phyloP scores from a whole-genome alignment of 2,888 invertebrate species.

The Molanna angustata region DNA sequence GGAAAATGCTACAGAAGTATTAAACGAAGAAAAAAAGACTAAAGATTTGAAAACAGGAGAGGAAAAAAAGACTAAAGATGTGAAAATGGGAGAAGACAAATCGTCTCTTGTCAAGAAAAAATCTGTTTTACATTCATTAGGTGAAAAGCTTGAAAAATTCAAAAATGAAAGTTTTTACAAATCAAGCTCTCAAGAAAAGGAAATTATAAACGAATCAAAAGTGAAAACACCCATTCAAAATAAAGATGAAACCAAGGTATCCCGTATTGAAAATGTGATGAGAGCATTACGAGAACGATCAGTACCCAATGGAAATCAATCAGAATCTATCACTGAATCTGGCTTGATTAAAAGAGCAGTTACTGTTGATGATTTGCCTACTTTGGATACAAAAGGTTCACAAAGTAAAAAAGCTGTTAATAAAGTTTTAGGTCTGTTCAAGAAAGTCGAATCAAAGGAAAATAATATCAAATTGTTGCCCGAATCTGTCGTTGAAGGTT shows the following conservation, averaged over 20 bases:
- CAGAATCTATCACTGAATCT: constrained; percentile 59
- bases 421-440: constrained; percentile 73
- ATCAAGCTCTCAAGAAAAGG: constrained; percentile 53
- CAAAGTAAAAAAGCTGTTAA: constrained; percentile 65
- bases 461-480: constrained; percentile 37
- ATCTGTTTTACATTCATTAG: constrained; percentile 69
- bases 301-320: constrained; percentile 53
- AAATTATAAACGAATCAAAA: constrained; percentile 38
- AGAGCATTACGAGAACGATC: constrained; percentile 65
- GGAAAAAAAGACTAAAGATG: constrained; percentile 33
- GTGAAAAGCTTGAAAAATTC: constrained; percentile 73
- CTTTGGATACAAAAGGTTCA: constrained; percentile 44
- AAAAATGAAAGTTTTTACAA: constrained; percentile 53
- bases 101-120: constrained; percentile 55
- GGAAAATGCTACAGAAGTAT: constrained; percentile 36
- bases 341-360: constrained; percentile 69
- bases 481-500: constrained; percentile 23
- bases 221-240: constrained; percentile 19
- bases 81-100: constrained; percentile 18
- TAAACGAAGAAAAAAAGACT: constrained; percentile 37
- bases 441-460: constrained; percentile 65
- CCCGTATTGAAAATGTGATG: constrained; percentile 54
- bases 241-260: constrained; percentile 38
- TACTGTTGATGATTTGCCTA: constrained; percentile 66
- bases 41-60: constrained; percentile 27